These are phyloP conservation scores for Zoanthus gigantus DNA, from an alignment of 92 coral and sea anemone species.

Conservation along the genomic window DNA sequence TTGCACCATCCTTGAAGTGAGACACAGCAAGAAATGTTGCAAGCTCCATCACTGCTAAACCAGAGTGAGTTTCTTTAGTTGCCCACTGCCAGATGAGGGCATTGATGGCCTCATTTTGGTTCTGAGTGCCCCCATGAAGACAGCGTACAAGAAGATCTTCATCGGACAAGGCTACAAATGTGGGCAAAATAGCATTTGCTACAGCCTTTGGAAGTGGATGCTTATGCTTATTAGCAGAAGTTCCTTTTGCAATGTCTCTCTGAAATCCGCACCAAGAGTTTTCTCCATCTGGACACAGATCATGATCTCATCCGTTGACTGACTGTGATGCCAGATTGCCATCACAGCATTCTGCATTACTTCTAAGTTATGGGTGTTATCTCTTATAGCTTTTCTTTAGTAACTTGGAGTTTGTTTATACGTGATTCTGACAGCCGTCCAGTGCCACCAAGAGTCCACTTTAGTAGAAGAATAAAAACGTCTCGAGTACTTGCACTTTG, in stretches of 20 bases:
- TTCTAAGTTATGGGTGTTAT: slow-evolving; percentile 48
- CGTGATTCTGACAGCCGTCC: slow-evolving; percentile 56
- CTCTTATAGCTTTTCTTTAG: slow-evolving; percentile 65
- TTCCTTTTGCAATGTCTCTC: background rate
- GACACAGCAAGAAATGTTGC: slow-evolving; percentile 59
- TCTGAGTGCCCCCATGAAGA: slow-evolving; percentile 69
- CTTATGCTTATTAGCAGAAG: slow-evolving; percentile 17
- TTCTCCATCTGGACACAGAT: slow-evolving; percentile 30
- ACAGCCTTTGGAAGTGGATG: slow-evolving; percentile 64
- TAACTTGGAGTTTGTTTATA: slow-evolving; percentile 58
- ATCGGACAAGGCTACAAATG: slow-evolving; percentile 47
- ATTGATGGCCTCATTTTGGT: slow-evolving; percentile 79
- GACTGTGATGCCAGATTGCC: slow-evolving; percentile 69
- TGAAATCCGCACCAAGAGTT: background rate
- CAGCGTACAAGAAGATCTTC: slow-evolving; percentile 45
- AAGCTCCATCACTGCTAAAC: slow-evolving; percentile 55
- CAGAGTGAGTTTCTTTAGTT: slow-evolving; percentile 69
- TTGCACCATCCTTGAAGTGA: slow-evolving; percentile 57
- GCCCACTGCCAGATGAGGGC: slow-evolving; percentile 76
- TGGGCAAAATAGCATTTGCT: slow-evolving; percentile 40
- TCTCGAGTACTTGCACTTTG: slow-evolving; percentile 43
- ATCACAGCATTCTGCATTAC: slow-evolving; percentile 61
- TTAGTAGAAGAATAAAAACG: slow-evolving; percentile 56
- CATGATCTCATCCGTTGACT: slow-evolving; percentile 59
- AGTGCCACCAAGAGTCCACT: slow-evolving; percentile 52